Conservation (phyloP, 2,113 vertebrate genomes). For the Procapra przewalskii region DNA sequence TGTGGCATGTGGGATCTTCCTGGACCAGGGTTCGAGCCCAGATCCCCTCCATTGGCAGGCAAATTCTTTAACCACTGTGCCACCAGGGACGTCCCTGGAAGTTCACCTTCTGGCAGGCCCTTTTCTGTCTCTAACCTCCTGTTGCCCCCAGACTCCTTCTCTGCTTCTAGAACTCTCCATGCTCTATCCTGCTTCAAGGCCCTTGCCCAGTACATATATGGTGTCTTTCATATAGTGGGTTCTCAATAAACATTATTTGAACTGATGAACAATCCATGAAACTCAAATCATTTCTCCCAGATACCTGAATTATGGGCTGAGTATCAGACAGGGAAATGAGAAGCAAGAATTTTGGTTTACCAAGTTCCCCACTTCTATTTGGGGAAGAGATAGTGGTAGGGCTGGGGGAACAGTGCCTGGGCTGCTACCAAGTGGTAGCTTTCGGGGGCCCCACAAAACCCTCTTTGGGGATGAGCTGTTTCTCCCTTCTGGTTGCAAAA, state of each 20-base stretch:
- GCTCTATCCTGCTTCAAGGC: not conserved
- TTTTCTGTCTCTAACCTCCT: not conserved
- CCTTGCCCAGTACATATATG: not conserved
- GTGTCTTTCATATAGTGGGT: not conserved
- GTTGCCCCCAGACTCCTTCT: not conserved
- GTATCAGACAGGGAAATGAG: not conserved
- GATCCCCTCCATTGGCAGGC: not conserved
- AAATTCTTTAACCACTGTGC: not conserved
- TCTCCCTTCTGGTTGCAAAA: not conserved
- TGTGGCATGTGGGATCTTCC: not conserved
- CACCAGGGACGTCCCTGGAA: not conserved
- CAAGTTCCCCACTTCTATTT: not conserved
- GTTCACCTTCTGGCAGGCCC: not conserved
- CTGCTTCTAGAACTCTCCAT: not conserved
- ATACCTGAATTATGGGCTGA: not conserved
- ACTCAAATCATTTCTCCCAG: not conserved
- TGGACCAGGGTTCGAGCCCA: not conserved
- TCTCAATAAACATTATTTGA: not conserved
- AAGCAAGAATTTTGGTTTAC: not conserved
- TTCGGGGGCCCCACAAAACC: not conserved
- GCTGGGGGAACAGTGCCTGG: too few relatives aligned
- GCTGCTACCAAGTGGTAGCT: not conserved
- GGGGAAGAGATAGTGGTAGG: not conserved
- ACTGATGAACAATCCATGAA: not conserved
- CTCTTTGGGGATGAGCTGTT: not conserved